Evolutionary conservation across 2,888 invertebrate species (phyloP), one percentile per base, ranked within the genome.

Genomic region (Drosophila fungiperda): DNA sequence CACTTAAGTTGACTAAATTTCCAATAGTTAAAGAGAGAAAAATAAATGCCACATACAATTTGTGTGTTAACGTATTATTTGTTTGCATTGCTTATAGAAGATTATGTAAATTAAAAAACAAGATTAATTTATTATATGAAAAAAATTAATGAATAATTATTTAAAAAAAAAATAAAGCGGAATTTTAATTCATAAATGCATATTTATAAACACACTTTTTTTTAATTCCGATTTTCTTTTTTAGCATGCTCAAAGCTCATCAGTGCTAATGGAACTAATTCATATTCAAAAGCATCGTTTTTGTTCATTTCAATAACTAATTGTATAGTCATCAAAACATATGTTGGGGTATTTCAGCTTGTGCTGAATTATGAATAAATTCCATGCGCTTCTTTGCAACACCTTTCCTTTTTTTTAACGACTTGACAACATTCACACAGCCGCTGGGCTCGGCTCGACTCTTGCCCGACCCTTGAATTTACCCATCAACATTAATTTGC

Each of bases 391-490:
- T 76, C 68, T 73, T 76, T 69, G 55, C 65, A 86, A 90, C 86
- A 90, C 87, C 83, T 84, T 77, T 76, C 68, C 50, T 50, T 60
- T 54, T 57, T 48, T 20, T 59, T 74, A 87, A 83, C 75, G 89
- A 83, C 62, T 78, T 78, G 89, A 89, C 72, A 83, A 89, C 87
- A 87, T 89, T 83, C 89, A 87, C 83, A 89, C 63, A 61, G 82
- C 83, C 82, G 35, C n/a, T 26, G 26, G 26, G 26, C 26, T 32
- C 32, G 26, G 23, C n/a, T 32, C 26, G 15, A 20, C n/a, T 32
- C 32, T 50, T 63, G 20, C 50, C 45, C 64, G 45, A 48, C 72
- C 57, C 59, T 29, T 49, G 49, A 55, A 55, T 38, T 49, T 48
- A 58, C 54, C 77, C 62, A 62, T 57, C 81, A 59, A 52, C 48